Conservation (phyloP, 37 sponge, comb jelly and placozoan genomes). For the Mnemiopsis leidyi region DNA sequence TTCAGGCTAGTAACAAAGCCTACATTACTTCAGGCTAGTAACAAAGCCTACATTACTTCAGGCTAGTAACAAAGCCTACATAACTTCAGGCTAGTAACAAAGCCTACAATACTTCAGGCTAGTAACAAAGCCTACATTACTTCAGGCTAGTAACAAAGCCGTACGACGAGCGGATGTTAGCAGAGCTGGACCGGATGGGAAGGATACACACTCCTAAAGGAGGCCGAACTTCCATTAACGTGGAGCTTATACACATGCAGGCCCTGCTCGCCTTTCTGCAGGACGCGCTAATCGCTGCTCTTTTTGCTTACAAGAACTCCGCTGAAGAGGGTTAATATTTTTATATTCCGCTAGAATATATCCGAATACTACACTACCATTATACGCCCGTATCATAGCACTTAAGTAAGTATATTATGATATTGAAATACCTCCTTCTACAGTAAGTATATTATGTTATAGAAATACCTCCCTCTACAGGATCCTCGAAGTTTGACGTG, state of each 20-base stretch:
- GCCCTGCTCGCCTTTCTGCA: conserved; percentile 8
- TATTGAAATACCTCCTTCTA: too few relatives aligned
- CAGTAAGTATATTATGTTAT: too few relatives aligned
- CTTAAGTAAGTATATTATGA: too few relatives aligned
- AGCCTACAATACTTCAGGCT: background rate
- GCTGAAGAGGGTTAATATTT: background rate
- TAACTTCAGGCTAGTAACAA: background rate
- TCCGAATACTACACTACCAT: too few relatives aligned
- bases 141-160: conserved; percentile 35
- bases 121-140: background rate
- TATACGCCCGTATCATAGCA: too few relatives aligned
- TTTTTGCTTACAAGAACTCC: background rate
- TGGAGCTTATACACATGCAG: conserved; percentile 65
- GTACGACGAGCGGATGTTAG: conserved; percentile 32
- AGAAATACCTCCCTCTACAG: background rate
- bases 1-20: background rate
- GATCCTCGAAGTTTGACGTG: background rate
- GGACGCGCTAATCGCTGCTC: conserved; percentile 3
- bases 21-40: background rate
- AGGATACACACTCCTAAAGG: conserved; percentile 10
- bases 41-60: background rate
- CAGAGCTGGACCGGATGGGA: conserved; percentile 53
- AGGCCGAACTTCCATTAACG: conserved; percentile 8
- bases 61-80: background rate
- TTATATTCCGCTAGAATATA: too few relatives aligned